Evolutionary conservation across 2,113 vertebrate genomes (phyloP).

Genomic region (Calyptomena viridis): DNA sequence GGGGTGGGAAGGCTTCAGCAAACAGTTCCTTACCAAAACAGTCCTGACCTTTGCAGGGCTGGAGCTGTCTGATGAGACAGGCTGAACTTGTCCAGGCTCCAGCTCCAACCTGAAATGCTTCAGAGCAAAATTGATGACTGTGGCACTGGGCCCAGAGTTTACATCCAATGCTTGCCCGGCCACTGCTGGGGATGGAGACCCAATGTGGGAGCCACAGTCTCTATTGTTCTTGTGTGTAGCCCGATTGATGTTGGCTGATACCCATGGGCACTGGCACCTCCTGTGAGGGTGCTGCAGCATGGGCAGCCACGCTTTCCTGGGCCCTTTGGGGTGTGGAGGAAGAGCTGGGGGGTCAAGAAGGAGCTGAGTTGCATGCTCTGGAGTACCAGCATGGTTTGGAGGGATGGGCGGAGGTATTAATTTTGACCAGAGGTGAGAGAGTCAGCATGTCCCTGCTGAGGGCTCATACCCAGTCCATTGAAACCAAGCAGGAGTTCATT

Average conservation of each 20-base stretch:
- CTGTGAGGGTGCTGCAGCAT: fast-evolving
- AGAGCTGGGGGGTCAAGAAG: fast-evolving
- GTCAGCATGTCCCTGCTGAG: fast-evolving
- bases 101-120: background rate
- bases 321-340: background rate
- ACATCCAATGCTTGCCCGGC: background rate
- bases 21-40: conserved; percentile 11
- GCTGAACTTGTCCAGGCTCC: conserved; percentile 44
- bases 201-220: background rate
- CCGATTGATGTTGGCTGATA: fast-evolving
- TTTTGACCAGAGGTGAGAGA: background rate
- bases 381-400: background rate
- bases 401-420: background rate
- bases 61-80: conserved; percentile 47
- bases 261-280: fast-evolving
- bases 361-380: fast-evolving
- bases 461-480: background rate
- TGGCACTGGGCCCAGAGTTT: background rate
- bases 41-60: conserved; percentile 46
- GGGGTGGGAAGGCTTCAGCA: background rate
- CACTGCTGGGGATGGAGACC: background rate
- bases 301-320: background rate
- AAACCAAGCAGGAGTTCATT: background rate
- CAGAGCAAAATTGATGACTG: background rate
- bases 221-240: fast-evolving